phyloP scores from a whole-genome alignment of 2,113 vertebrate species.

The Sylvia atricapilla region DNA sequence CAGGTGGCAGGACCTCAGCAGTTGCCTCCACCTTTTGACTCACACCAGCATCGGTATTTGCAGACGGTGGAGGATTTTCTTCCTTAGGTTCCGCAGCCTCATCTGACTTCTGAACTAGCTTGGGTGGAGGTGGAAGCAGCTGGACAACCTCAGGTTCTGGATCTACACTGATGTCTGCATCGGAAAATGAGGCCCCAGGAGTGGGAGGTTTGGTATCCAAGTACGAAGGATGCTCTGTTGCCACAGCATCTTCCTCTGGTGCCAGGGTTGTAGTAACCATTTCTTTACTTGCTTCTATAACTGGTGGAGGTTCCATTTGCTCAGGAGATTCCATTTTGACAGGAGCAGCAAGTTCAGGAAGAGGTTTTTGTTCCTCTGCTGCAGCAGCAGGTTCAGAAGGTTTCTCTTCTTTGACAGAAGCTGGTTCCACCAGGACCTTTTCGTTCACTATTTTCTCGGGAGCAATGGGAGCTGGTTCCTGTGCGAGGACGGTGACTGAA shows the following conservation, averaged over 20 bases:
- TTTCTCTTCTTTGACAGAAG: conserved; percentile 70
- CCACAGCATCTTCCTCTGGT: conserved; percentile 56
- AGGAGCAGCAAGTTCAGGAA: conserved; percentile 58
- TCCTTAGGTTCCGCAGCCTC: conserved; percentile 58
- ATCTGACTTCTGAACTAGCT: conserved; percentile 71
- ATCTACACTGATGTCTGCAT: conserved; percentile 61
- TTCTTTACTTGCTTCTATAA: conserved; percentile 58
- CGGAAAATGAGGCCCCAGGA: conserved; percentile 75
- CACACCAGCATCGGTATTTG: not conserved
- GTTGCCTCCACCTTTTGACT: conserved; percentile 70
- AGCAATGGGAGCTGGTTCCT: conserved; percentile 39
- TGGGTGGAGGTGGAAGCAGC: conserved; percentile 54
- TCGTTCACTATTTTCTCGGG: conserved; percentile 70
- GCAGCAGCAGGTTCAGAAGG: conserved; percentile 25
- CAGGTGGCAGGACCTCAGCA: conserved; percentile 71
- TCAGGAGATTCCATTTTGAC: conserved; percentile 21
- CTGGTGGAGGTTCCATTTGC: not conserved
- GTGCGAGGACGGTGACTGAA: conserved; percentile 29
- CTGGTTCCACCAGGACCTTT: conserved; percentile 58
- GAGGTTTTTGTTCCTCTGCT: conserved; percentile 72
- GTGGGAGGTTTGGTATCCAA: conserved; percentile 84
- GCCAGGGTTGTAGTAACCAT: conserved; percentile 40
- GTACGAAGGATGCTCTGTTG: conserved; percentile 63
- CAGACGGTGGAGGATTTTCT: conserved; percentile 24
- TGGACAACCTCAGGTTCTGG: conserved; percentile 67